phyloP scores from a whole-genome alignment of 2,888 invertebrate genomes.

The Drosophila leonis region DNA sequence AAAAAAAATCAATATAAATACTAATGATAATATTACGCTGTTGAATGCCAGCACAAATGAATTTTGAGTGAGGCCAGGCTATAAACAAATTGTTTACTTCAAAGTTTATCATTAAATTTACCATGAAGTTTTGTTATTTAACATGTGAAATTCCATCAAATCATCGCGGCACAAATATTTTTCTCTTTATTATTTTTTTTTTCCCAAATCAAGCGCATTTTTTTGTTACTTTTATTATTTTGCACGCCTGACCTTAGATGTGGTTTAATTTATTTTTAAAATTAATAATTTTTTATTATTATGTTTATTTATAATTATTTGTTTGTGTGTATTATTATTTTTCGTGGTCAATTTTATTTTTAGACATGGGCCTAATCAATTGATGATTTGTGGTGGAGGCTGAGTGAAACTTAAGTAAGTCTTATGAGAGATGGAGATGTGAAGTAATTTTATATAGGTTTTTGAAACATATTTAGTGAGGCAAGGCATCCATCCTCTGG shows the following conservation, averaged over 20 bases:
- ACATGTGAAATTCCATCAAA: slow-evolving; percentile 46
- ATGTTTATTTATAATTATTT: slow-evolving; percentile 27
- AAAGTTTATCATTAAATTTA: slow-evolving; percentile 41
- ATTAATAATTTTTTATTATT: slow-evolving; percentile 25
- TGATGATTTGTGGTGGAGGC: neutral
- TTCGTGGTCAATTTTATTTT: slow-evolving; percentile 24
- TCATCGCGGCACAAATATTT: slow-evolving; percentile 47
- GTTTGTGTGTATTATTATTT: slow-evolving; percentile 3
- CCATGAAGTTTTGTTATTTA: slow-evolving; percentile 37
- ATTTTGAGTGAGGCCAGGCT: slow-evolving; percentile 40
- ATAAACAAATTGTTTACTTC: slow-evolving; percentile 37
- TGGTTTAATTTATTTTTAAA: slow-evolving; percentile 42
- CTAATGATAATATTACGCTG: slow-evolving; percentile 12
- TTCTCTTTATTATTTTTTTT: neutral
- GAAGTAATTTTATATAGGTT: neutral
- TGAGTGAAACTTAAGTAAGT: neutral
- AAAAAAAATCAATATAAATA: slow-evolving; percentile 1
- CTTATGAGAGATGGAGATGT: neutral
- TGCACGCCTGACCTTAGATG: slow-evolving; percentile 50
- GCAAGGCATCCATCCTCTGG: neutral
- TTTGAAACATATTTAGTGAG: neutral
- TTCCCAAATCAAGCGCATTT: slow-evolving; percentile 23
- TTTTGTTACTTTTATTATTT: slow-evolving; percentile 21
- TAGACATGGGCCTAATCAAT: slow-evolving; percentile 16
- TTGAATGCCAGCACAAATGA: slow-evolving; percentile 33